Evolutionary conservation across 2,797 vertebrate genomes (phyloP).

Genomic region (Sciaenops ocellatus): DNA sequence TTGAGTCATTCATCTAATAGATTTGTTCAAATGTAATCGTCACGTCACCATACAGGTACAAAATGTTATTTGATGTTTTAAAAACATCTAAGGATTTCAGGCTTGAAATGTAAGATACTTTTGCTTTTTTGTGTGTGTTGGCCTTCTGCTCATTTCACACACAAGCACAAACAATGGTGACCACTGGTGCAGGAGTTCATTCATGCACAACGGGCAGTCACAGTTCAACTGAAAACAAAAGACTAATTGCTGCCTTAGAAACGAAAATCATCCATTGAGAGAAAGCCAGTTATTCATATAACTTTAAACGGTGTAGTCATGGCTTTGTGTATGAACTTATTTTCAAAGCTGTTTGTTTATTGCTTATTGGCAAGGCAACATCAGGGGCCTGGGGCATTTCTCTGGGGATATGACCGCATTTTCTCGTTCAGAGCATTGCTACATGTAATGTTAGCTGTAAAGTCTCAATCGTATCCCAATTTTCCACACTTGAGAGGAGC

Average conservation of each 20-base stretch:
- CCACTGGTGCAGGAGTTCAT: constrained; percentile 21
- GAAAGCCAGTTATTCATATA: constrained; percentile 27
- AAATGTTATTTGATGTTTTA: background rate
- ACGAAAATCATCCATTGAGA: background rate
- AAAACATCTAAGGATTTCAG: background rate
- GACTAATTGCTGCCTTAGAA: constrained; percentile 24
- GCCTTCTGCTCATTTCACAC: background rate
- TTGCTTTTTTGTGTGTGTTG: background rate
- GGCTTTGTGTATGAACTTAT: constrained; percentile 20
- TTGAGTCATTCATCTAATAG: background rate
- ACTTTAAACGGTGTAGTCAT: background rate
- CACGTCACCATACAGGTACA: too few relatives aligned
- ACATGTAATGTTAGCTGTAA: constrained; percentile 2
- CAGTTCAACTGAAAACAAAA: constrained; percentile 40
- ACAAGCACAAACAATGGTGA: constrained; percentile 33
- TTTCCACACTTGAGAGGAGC: background rate
- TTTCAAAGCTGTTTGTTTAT: constrained; percentile 21
- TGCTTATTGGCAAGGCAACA: constrained; percentile 12
- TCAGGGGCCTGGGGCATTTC: background rate
- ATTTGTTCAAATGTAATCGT: too few relatives aligned
- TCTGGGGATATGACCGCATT: background rate
- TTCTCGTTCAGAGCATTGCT: background rate
- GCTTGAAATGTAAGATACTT: background rate
- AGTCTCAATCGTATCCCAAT: constrained; percentile 10
- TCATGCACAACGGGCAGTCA: constrained; percentile 7